A percentile compares a stretch with the other conserved stretches of the same genome.
Evolutionary conservation across 2,113 vertebrate species (phyloP).

Genomic region (Prionailurus viverrinus): DNA sequence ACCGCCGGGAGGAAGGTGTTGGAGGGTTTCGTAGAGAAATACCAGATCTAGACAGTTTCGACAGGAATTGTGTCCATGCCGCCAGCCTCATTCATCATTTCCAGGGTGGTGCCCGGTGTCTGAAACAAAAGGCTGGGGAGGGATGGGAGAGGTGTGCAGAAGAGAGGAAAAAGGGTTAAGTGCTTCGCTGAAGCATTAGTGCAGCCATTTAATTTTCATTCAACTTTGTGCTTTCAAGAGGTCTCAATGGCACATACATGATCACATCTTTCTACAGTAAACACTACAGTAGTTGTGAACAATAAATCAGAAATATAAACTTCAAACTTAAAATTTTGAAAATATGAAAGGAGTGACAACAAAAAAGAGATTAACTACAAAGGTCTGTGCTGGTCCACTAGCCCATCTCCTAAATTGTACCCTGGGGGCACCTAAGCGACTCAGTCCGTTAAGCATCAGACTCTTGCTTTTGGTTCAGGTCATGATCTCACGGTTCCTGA

Average conservation of each 20-base stretch:
- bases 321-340: not conserved
- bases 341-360: not conserved
- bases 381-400: not conserved
- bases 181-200: not conserved
- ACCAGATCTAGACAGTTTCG: not conserved
- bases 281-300: not conserved
- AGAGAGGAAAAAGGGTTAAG: not conserved
- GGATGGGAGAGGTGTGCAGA: not conserved
- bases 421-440: no score
- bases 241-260: not conserved
- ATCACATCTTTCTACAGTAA: not conserved
- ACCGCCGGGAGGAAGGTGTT: not conserved
- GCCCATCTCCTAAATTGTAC: not conserved
- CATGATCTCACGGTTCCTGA: no score
- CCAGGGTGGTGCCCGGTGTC: not conserved
- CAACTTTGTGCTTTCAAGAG: not conserved
- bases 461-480: no score
- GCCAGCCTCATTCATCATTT: not conserved
- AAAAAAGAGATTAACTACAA: not conserved
- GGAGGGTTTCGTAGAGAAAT: not conserved
- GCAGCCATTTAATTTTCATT: not conserved
- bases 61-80: not conserved
- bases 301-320: constrained; percentile 21
- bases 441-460: no score
- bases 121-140: not conserved